A percentile compares a stretch with the other conserved stretches of the same genome.
phyloP scores from a whole-genome alignment of 1,140 invertebrate genomes.

The Pteromalus puparum region DNA sequence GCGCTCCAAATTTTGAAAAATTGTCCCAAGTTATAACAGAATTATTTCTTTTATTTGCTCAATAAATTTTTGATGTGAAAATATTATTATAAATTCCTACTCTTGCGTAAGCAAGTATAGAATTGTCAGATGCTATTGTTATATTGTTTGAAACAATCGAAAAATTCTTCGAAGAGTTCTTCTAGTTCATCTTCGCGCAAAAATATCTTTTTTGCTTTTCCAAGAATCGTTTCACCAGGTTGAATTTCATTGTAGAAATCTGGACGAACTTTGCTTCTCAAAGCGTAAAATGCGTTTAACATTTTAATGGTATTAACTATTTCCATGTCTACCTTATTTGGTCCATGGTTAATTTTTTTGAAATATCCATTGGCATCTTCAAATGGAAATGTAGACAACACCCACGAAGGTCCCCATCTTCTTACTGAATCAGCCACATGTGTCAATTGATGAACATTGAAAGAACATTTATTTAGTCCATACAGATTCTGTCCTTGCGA shows the following conservation, averaged over 20 bases:
- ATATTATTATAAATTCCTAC: not conserved
- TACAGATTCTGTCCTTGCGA: conserved; percentile 42
- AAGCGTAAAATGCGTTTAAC: conserved; percentile 33
- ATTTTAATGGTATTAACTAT: conserved; percentile 46
- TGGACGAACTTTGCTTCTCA: conserved; percentile 25
- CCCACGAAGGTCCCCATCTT: conserved; percentile 42
- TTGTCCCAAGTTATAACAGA: not conserved
- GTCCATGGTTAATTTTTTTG: conserved; percentile 36
- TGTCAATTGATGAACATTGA: conserved; percentile 49
- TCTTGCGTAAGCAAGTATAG: not conserved
- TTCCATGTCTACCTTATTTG: conserved; percentile 49
- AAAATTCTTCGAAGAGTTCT: not conserved
- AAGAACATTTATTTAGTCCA: conserved; percentile 46
- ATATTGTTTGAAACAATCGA: not conserved
- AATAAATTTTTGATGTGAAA: not conserved
- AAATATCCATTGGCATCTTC: conserved; percentile 46
- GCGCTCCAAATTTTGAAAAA: not conserved
- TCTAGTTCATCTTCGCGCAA: not conserved
- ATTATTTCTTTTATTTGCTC: conserved; percentile 11
- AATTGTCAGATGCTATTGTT: not conserved
- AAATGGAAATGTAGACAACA: conserved; percentile 48
- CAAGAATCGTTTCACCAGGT: not conserved
- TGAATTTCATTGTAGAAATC: not conserved
- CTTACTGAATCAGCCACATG: conserved; percentile 39
- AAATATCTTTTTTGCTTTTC: not conserved